Evolutionary conservation across 1,140 invertebrate species (phyloP), one percentile per base, ranked within the genome.

Genomic region (Meloidogyne chitwoodi): DNA sequence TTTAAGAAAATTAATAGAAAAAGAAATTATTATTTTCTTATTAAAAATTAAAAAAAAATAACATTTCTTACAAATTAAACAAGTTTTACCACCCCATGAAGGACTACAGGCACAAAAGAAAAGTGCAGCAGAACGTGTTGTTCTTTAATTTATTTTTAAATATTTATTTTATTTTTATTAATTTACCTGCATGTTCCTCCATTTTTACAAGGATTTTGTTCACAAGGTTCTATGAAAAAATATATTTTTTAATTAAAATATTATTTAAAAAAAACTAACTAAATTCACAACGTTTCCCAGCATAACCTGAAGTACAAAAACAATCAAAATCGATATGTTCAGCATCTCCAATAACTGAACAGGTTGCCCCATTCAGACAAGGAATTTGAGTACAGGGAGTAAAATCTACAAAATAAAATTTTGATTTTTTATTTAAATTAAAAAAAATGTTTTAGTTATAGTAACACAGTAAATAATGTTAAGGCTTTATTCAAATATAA

Each of bases 141-240:
- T 76, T 31, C 79, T 56, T 19, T 8, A n/a, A 56, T n/a, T 56
- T 56, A n/a, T 56, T 22, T n/a, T 56, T 56, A 44, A 16, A 16
- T 44, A 16, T 2, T 6, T 16, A 44, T 12, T 48, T 48, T 19
- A 48, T 19, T n/a, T n/a, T 48, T 48, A 48, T 16, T 56, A 6
- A 56, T n/a, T 56, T 56, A 56, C 48, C 48, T 56, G 27, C 79
- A 80, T 16, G 29, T 81, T 29, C 79, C 79, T 6, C 76, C 76
- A 62, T 79, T 79, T 61, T 79, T 81, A 79, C 78, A 79, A 26
- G 78, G 77, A 73, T 76, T 69, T 24, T 74, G 69, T 2, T 81
- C 67, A 48, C 74, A 77, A 16, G 74, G 63, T 62, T 66, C 64
- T 79, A 19, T 77, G 1, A 10, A 0, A 41, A 73, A 64, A 19